Percentiles rank a stretch among this genome's conserved stretches.
These are phyloP conservation scores for Tetrao urogallus DNA, from an alignment of 2,113 vertebrate species.

Conservation along the genomic window DNA sequence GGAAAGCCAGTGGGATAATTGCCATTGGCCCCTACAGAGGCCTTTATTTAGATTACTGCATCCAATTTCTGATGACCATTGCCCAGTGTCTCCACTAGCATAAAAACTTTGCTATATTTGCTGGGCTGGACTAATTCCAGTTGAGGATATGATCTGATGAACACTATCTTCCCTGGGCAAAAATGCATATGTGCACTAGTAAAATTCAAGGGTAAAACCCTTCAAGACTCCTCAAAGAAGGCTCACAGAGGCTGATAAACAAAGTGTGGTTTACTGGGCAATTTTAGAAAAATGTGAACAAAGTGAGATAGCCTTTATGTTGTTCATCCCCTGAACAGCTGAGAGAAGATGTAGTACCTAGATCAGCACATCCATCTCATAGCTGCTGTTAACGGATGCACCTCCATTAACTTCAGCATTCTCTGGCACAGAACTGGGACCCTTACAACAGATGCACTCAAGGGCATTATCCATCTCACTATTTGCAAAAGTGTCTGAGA, in stretches of 20 bases:
- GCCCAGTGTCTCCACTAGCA: neutral
- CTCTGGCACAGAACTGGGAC: neutral
- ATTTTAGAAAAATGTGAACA: neutral
- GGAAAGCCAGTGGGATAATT: neutral
- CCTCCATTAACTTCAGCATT: neutral
- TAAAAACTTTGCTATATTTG: neutral
- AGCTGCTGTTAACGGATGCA: neutral
- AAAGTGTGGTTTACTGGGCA: neutral
- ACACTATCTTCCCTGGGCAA: neutral
- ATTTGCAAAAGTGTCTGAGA: neutral
- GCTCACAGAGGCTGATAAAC: neutral
- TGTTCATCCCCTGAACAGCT: neutral
- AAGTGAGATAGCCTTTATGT: neutral
- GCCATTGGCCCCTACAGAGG: neutral
- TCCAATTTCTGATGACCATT: neutral
- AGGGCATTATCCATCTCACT: neutral
- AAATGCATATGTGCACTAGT: neutral
- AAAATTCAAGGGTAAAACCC: neutral
- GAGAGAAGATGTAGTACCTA: neutral
- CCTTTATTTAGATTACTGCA: neutral
- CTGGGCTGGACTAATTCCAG: neutral
- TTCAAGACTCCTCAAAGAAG: neutral
- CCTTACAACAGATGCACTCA: neutral
- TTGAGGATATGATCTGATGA: neutral
- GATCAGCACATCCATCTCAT: neutral